Base-by-base conservation (phyloP, 2,113 vertebrate genomes). In the Onychostoma macrolepis region DNA sequence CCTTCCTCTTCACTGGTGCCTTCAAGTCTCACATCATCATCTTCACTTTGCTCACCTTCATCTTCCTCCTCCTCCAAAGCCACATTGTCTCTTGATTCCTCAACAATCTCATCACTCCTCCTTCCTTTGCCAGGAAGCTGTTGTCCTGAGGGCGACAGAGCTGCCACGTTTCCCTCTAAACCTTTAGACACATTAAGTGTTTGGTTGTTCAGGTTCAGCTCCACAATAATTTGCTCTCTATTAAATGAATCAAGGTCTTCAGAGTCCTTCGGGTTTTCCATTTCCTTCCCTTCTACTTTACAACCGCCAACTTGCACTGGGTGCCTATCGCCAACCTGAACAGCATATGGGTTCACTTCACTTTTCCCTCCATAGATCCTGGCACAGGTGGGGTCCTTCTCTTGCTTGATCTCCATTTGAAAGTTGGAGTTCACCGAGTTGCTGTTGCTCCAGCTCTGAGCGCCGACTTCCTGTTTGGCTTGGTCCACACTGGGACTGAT, bases 131-230 rank as follows among this genome's bases (percentile, higher is more conserved):
- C 90, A 93, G 0, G 87, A 90, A 91, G 15, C 77, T 83, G 41
- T 71, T 71, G 72, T 67, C 36, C 33, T 75, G 85, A 0, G 12
- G 45, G 87, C 36, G 0, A 89, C 12, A 8, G 74, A 76, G 26
- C 76, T 58, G 53, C 92, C 80, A 90, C 89, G 85, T 94, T 95
- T 1, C 95, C 96, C 83, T 97, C 96, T 0, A 36, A 91, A 26
- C 96, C 96, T 10, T 96, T 96, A 83, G 96, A 97, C 85, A 97
- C 94, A 0, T 97, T 96, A 88, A 97, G 92, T 0, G 96, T 97
- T 91, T 97, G 96, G 91, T 97, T 97, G 92, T 97, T 97, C 84
- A 97, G 94, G 90, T 97, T 97, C 85, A 97, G 95, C 91, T 97
- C 96, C 87, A 97, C 96, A 0, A 97, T 97, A 92, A 97, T 97